Evolutionary conservation across 2,113 vertebrate genomes (phyloP), one percentile per base, ranked within the genome.

Genomic region (Spea multiplicata): DNA sequence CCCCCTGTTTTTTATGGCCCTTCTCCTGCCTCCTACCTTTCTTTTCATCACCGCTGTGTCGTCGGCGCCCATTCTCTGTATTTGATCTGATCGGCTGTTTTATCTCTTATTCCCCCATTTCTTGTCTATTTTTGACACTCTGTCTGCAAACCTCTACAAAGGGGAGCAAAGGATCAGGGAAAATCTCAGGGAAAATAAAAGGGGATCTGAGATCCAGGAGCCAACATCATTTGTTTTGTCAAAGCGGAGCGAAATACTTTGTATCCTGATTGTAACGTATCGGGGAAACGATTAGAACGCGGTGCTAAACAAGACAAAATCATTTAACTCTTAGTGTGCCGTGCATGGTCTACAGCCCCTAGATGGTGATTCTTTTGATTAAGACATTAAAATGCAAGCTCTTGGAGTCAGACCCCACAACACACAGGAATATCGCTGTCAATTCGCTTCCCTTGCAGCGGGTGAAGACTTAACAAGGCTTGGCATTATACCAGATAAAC

Each of bases 211-310:
- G 78, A 75, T 73, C 68, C 2, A 61, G 81, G 68, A 82, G 82
- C 84, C 84, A 81, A 83, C 86, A 86, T 83, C 49, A 5, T 88
- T 78, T 66, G 84, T 68, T 80, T 85, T 75, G 85, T 83, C 84
- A 80, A 5, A 83, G 74, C 84, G 82, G 78, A 79, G 84, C 78
- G 83, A 73, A 72, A 44, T 64, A 48, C 17, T 66, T 78, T 45
- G 30, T 30, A 53, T 73, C 84, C 82, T 84, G 0, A 0, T 69
- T n/a, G 30, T 30, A 30, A 30, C 30, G 30, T 1, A 2, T 1
- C 1, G 30, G 30, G 30, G 30, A 2, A 1, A 30, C 2, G 30
- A 30, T 30, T 30, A 30, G 30, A 30, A 30, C 30, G 50, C 50
- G 3, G 50, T 52, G 9, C 50, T 7, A 52, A 52, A 52, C 9